Base-by-base conservation (phyloP, 2,797 vertebrate species). In the Bradypodion ventrale region DNA sequence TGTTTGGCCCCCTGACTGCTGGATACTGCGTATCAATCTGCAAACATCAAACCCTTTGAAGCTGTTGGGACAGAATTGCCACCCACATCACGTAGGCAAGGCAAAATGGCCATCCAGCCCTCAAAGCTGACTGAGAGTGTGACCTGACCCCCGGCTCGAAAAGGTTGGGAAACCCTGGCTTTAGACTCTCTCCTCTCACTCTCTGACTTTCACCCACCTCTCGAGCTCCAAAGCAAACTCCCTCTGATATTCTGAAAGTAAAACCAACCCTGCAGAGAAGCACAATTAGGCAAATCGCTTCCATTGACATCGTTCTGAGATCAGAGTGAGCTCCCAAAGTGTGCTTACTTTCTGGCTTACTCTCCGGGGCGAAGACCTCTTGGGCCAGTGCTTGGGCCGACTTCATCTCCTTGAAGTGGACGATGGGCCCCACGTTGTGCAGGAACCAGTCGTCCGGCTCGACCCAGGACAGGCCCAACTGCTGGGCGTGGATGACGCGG, bases 391-490 rank as follows among this genome's bases (percentile, higher is more conserved):
- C 87, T 0, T 12, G 86, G 0, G 77, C 91, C 0, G 86, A 87
- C 42, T 83, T 94, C 40, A 77, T 42, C 2, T 13, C 62, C 68
- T 83, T 89, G 63, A 60, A 79, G 49, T 89, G 90, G n/a, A 89
- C 78, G 1, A 95, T 23, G 8, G 96, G 96, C 23, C 95, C 94
- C 0, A 94, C 82, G 0, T 87, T 93, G 40, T 93, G 90, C 90
- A 96, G 94, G 91, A 96, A 95, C 83, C 92, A 87, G 80, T 92
- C 77, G 0, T 8, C 78, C 1, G 97, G 97, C 0, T 83, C 85
- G 16, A 84, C 80, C 97, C 97, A 98, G 66, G 92, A 82, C 49
- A 97, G 62, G 10, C 97, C 97, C 78, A 98, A 94, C 9, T 96
- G 94, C 68, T 97, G 96, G 72, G 93, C 93, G 1, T 95, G 94